Conservation (phyloP, 2,888 invertebrate genomes). For the Synergus umbraculus region DNA sequence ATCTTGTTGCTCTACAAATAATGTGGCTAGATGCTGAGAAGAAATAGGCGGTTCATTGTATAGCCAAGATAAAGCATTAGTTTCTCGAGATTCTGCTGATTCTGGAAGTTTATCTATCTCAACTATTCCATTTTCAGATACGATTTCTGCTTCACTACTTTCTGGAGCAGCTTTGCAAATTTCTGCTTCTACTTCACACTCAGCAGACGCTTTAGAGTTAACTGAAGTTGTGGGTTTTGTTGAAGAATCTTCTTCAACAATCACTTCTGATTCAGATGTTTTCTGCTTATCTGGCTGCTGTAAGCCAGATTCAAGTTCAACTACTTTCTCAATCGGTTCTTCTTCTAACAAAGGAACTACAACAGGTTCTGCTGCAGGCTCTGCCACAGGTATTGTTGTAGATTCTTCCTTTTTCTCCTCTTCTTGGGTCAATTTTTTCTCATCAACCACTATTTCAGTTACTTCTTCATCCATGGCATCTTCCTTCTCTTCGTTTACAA, state of each 20-base stretch:
- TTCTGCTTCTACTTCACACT: conserved; percentile 19
- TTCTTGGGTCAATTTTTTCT: conserved; percentile 48
- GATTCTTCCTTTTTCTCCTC: conserved; percentile 57
- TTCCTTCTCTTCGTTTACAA: conserved; percentile 42
- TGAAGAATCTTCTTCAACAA: background rate
- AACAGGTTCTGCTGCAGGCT: no score
- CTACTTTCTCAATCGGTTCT: conserved; percentile 45
- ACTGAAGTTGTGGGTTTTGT: background rate
- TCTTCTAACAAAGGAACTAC: conserved; percentile 58
- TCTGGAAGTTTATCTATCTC: conserved; percentile 68
- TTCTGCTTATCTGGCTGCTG: conserved; percentile 31
- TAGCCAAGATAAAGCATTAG: conserved; percentile 78
- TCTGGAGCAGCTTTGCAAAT: conserved; percentile 33
- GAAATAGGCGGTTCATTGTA: conserved; percentile 83
- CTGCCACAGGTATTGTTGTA: background rate
- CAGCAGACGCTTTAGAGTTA: background rate
- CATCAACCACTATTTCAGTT: conserved; percentile 56
- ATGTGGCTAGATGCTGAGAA: conserved; percentile 81
- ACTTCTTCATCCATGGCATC: conserved; percentile 52
- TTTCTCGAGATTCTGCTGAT: conserved; percentile 79
- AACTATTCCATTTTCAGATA: conserved; percentile 18
- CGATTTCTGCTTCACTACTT: conserved; percentile 41
- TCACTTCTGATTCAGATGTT: conserved; percentile 6
- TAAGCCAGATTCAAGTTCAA: conserved; percentile 40
- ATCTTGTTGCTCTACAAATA: conserved; percentile 87